phyloP scores from a whole-genome alignment of 1,140 invertebrate genomes.

The Aphelenchoides fujianensis region DNA sequence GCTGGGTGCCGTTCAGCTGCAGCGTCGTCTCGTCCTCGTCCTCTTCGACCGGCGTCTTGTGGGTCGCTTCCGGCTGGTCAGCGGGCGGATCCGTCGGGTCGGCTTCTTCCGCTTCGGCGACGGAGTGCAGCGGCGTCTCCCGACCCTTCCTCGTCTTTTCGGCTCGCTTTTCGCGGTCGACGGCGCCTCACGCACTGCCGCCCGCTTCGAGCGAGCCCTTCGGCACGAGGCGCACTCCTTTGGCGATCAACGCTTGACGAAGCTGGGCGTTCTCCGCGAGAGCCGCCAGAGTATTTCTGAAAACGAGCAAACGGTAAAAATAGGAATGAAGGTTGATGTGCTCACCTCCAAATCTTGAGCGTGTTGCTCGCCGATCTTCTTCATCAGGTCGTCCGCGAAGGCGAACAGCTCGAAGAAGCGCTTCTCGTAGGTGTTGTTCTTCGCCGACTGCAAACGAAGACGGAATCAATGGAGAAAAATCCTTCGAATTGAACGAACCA shows the following conservation, averaged over 20 bases:
- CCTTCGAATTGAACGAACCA: neutral
- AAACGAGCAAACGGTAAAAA: conserved; percentile 2
- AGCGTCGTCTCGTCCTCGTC: too few species aligned
- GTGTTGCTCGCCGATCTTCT: conserved; percentile 14
- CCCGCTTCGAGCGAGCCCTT: too few species aligned
- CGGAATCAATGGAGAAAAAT: conserved; percentile 8
- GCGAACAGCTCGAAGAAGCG: conserved; percentile 6
- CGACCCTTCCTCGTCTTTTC: too few species aligned
- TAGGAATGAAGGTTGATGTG: neutral
- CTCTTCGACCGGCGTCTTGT: too few species aligned
- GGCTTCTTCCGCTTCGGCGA: too few species aligned
- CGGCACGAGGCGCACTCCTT: too few species aligned
- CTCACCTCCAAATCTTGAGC: conserved; percentile 13
- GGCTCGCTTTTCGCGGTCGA: too few species aligned
- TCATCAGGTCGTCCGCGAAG: neutral
- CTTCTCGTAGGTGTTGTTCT: conserved; percentile 8
- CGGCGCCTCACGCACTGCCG: too few species aligned
- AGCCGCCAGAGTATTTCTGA: conserved; percentile 19
- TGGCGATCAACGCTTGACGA: neutral
- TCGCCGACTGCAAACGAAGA: conserved; percentile 9
- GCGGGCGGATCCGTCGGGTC: too few species aligned
- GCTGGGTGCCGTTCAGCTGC: too few species aligned
- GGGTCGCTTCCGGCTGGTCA: too few species aligned
- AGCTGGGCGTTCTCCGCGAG: neutral
- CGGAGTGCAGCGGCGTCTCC: too few species aligned